These are phyloP conservation scores for Hydra vulgaris DNA, from an alignment of 30 jellyfish, hydroid and myxozoan species.

Conservation along the genomic window DNA sequence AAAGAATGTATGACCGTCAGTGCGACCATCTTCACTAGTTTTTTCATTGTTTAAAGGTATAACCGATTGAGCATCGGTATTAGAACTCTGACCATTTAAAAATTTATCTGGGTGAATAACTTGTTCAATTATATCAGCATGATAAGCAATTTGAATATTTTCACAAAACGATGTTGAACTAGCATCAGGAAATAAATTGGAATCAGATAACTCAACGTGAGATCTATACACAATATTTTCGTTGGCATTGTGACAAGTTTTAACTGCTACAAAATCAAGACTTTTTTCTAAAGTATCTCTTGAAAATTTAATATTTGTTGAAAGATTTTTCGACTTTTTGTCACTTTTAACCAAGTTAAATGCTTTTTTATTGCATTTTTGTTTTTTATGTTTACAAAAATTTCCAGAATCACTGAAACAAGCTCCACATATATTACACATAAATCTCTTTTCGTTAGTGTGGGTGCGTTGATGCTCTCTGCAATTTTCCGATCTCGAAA, in stretches of 20 bases:
- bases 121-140: neutral
- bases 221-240: neutral
- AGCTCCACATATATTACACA: conserved; percentile 17
- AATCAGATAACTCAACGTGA: neutral
- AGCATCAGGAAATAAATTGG: no score
- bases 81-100: neutral
- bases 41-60: neutral
- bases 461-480: conserved; percentile 19
- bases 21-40: neutral
- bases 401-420: conserved; percentile 20
- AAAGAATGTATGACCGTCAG: conserved; percentile 8
- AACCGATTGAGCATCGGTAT: neutral
- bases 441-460: conserved; percentile 12
- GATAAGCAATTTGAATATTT: neutral
- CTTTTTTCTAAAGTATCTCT: neutral
- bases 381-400: conserved; percentile 13
- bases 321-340: neutral
- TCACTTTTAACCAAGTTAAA: neutral
- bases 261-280: neutral
- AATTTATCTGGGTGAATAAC: neutral
- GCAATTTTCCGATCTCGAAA: conserved; percentile 24
- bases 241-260: neutral
- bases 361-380: conserved; percentile 15
- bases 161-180: neutral
- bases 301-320: neutral